These are phyloP conservation scores for Cremastinae sp. DNA, from an alignment of 2,888 invertebrate species.

Conservation along the genomic window DNA sequence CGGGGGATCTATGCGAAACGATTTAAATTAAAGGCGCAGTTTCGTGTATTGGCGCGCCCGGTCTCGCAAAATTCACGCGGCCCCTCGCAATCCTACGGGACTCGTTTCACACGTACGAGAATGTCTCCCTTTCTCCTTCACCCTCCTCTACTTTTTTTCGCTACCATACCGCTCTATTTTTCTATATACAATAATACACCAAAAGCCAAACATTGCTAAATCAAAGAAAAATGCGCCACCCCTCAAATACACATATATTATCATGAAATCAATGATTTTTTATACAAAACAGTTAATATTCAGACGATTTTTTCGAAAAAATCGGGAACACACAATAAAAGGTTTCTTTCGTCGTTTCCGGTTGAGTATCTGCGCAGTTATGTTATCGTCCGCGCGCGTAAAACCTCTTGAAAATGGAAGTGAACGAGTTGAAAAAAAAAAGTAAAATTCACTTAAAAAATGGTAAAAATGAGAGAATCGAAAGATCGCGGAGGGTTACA, in stretches of 20 bases:
- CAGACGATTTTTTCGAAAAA: no score
- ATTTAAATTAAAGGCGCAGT: slow-evolving; percentile 73
- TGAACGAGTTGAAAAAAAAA: slow-evolving; percentile 21
- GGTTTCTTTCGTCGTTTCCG: no score
- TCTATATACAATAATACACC: no score
- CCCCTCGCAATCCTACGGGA: slow-evolving; percentile 45
- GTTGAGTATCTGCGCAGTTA: no score
- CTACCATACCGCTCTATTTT: slow-evolving; percentile 39
- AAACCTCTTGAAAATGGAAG: slow-evolving; percentile 11
- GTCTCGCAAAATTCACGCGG: slow-evolving; percentile 58
- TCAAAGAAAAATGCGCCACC: no score
- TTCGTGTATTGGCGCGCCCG: slow-evolving; percentile 52
- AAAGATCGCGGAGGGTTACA: slow-evolving; percentile 52
- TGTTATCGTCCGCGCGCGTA: no score
- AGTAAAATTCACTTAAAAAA: not conserved
- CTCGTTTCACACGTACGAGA: slow-evolving; percentile 61
- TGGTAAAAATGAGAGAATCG: not conserved
- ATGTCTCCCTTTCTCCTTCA: slow-evolving; percentile 29
- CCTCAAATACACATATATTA: no score
- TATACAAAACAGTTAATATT: no score
- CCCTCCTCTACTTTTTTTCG: slow-evolving; percentile 6
- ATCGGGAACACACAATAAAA: no score
- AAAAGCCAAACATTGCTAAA: no score
- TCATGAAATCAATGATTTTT: no score
- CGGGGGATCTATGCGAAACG: slow-evolving; percentile 69